Base-by-base conservation (phyloP, 2,113 vertebrate species). In the Rhynchomys soricoides region DNA sequence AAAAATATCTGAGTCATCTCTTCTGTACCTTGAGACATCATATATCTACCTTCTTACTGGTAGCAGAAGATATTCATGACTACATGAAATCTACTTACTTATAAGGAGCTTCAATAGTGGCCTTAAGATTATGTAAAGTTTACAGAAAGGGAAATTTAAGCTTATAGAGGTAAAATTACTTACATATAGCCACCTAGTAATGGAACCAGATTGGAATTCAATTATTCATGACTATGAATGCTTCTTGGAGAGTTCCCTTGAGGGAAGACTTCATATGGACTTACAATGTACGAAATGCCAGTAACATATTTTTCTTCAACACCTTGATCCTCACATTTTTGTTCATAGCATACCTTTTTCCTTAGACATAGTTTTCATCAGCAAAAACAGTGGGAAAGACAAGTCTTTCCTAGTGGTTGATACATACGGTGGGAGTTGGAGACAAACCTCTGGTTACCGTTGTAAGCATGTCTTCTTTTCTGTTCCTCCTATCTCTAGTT, bases 41-140 rank as follows among this genome's bases (percentile, higher is more conserved):
- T 74, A 1, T 86, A 86, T 82, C 55, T 95, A 3, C 34, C 43
- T 19, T 95, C 15, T 95, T 31, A 5, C 64, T n/a, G 9, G 22
- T 21, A 92, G 52, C 19, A 68, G 8, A 43, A 77, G 34, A 92
- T 40, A 78, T 59, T 71, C 1, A 93, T 52, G 55, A 7, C 1
- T 92, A 19, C 12, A 75, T 92, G 70, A 90, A 92, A 91, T 79
- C 86, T 21, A 93, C n/a, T 91, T 91, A 82, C 29, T 81, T 57
- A 31, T 5, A 73, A 17, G 13, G 81, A 85, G 78, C 26, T 17
- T 86, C 37, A 70, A 1, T 57, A 73, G 62, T 12, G 59, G 50
- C 5, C 50, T 77, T 75, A 55, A 81, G 45, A 88, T 91, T 81
- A 77, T 78, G 10, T 93, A 95, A 70, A 87, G 19, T 92, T 95